phyloP scores from a whole-genome alignment of 2,888 invertebrate genomes.

The Ptychoptera contaminata region DNA sequence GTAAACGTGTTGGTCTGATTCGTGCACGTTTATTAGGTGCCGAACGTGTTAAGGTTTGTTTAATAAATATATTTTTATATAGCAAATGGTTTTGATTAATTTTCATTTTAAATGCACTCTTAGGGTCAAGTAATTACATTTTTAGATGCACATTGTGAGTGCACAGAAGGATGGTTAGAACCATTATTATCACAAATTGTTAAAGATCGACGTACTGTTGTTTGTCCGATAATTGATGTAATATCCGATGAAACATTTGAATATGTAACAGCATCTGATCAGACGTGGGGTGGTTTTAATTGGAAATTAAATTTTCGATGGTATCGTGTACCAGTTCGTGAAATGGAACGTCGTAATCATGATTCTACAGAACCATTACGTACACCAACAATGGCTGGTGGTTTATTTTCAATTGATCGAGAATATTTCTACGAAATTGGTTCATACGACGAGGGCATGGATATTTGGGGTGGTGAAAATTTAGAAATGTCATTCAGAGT shows the following conservation, averaged over 20 bases:
- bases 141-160: constrained; percentile 32
- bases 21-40: constrained; percentile 89
- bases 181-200: constrained; percentile 85
- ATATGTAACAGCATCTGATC: constrained; percentile 96
- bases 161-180: constrained; percentile 94
- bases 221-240: constrained; percentile 97
- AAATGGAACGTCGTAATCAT: constrained; percentile 83
- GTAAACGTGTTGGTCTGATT: constrained; percentile 88
- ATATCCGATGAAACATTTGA: constrained; percentile 98
- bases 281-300: constrained; percentile 99
- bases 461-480: constrained; percentile 80
- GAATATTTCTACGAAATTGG: constrained; percentile 97
- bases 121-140: constrained; percentile 32
- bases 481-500: constrained; percentile 36
- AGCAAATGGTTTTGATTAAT: not conserved
- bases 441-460: constrained; percentile 98
- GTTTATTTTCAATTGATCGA: constrained; percentile 84
- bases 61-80: constrained; percentile 20
- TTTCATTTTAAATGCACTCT: not conserved
- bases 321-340: constrained; percentile 96
- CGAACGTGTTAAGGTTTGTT: constrained; percentile 78
- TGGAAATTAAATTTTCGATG: constrained; percentile 99
- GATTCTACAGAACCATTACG: constrained; percentile 85
- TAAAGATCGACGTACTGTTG: constrained; percentile 82
- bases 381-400: constrained; percentile 98